These are phyloP conservation scores for Cantharis rustica DNA, from an alignment of 2,888 invertebrate species.

Conservation along the genomic window DNA sequence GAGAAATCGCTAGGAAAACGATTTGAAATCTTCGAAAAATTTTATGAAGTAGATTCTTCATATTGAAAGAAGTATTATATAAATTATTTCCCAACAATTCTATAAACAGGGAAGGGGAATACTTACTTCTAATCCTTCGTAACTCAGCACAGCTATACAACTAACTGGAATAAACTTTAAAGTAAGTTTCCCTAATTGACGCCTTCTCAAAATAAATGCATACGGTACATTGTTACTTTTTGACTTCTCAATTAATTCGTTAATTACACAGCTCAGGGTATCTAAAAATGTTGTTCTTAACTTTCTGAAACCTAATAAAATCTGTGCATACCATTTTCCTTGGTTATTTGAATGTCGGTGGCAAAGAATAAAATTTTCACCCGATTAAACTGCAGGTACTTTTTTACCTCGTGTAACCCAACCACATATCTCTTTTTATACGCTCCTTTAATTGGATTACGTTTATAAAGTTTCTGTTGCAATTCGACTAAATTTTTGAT, in stretches of 20 bases:
- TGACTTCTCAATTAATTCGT: conserved; percentile 58
- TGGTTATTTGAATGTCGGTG: conserved; percentile 62
- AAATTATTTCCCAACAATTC: too few relatives aligned
- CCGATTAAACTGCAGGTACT: conserved; percentile 62
- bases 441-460: conserved; percentile 63
- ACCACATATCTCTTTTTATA: conserved; percentile 63
- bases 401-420: conserved; percentile 66
- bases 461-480: conserved; percentile 65
- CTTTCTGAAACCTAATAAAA: not conserved
- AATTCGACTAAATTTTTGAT: conserved; percentile 63
- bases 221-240: conserved; percentile 60
- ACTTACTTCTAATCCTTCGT: conserved; percentile 63
- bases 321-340: conserved; percentile 31
- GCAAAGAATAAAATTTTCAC: conserved; percentile 66
- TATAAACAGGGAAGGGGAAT: not conserved
- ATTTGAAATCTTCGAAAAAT: too few relatives aligned
- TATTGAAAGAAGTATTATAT: too few relatives aligned
- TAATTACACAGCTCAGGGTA: conserved; percentile 62
- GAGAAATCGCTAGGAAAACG: too few relatives aligned
- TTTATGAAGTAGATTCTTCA: too few relatives aligned
- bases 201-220: conserved; percentile 63
- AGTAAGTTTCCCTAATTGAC: conserved; percentile 62
- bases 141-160: conserved; percentile 66
- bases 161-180: conserved; percentile 65
- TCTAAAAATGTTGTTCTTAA: conserved; percentile 52